phyloP scores from a whole-genome alignment of 2,888 invertebrate species.

The Gibbula magus region DNA sequence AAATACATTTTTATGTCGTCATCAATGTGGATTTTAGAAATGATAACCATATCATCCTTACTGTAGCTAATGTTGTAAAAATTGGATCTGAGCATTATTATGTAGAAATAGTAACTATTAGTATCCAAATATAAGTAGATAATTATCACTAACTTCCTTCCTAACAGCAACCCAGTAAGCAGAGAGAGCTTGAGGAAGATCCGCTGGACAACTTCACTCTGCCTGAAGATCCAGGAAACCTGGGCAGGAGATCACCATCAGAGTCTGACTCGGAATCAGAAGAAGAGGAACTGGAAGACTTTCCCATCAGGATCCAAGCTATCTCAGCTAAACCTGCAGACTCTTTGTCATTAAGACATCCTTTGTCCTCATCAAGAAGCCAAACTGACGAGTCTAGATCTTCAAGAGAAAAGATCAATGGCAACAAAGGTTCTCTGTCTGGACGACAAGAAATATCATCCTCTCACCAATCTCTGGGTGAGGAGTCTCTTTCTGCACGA shows the following conservation, averaged over 20 bases:
- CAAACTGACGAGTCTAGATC: not conserved
- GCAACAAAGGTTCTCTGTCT: not conserved
- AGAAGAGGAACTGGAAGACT: not conserved
- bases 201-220: not conserved
- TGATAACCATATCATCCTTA: too few species aligned
- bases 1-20: too few species aligned
- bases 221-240: not conserved
- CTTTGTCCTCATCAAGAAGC: not conserved
- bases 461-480: not conserved
- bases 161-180: not conserved
- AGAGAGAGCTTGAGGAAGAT: not conserved
- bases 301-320: conserved; percentile 2
- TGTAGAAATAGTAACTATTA: too few species aligned
- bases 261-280: not conserved
- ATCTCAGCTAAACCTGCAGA: not conserved
- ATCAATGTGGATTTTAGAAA: too few species aligned
- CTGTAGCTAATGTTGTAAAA: too few species aligned
- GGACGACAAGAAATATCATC: not conserved
- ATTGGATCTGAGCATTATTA: too few species aligned
- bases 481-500: not conserved
- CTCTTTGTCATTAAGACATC: too few species aligned
- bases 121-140: too few species aligned
- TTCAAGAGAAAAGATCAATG: not conserved
- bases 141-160: not conserved
- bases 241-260: not conserved